A percentile compares a stretch with the other conserved stretches of the same genome.
Evolutionary conservation across 2,888 invertebrate genomes (phyloP).

Genomic region (Archaeoteleia sp.): DNA sequence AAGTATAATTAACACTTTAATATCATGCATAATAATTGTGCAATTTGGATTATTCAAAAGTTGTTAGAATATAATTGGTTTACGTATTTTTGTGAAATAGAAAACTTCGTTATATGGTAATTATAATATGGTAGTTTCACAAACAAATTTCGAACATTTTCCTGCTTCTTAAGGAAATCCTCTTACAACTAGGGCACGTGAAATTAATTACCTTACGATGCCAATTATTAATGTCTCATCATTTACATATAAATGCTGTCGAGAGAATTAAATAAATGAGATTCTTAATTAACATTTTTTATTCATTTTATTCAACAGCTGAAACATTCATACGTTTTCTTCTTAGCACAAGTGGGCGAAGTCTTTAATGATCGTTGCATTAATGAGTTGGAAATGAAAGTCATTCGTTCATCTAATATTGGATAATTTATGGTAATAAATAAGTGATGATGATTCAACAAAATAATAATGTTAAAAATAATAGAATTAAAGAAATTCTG

Average conservation of each 20-base stretch:
- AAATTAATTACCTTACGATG: slow-evolving; percentile 34
- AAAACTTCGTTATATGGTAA: slow-evolving; percentile 21
- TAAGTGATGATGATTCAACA: no score
- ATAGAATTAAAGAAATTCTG: no score
- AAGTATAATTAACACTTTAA: no score
- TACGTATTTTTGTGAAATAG: neutral
- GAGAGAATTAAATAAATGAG: slow-evolving; percentile 1
- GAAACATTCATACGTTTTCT: no score
- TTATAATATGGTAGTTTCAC: slow-evolving; percentile 25
- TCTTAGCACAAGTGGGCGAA: no score
- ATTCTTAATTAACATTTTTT: no score
- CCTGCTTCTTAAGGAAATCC: slow-evolving; percentile 35
- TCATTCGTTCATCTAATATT: no score
- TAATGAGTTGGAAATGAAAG: no score
- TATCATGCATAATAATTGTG: no score
- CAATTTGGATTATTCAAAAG: neutral
- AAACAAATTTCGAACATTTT: slow-evolving; percentile 33
- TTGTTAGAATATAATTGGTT: neutral
- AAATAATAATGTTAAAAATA: slow-evolving; percentile 37
- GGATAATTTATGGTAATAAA: no score
- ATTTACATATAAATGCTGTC: slow-evolving; percentile 6
- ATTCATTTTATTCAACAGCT: no score
- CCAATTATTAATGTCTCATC: slow-evolving; percentile 19
- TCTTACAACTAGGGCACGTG: slow-evolving; percentile 29
- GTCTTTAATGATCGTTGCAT: no score